These are phyloP conservation scores for Drosophila siamana DNA, from an alignment of 2,888 invertebrate species.

Conservation along the genomic window DNA sequence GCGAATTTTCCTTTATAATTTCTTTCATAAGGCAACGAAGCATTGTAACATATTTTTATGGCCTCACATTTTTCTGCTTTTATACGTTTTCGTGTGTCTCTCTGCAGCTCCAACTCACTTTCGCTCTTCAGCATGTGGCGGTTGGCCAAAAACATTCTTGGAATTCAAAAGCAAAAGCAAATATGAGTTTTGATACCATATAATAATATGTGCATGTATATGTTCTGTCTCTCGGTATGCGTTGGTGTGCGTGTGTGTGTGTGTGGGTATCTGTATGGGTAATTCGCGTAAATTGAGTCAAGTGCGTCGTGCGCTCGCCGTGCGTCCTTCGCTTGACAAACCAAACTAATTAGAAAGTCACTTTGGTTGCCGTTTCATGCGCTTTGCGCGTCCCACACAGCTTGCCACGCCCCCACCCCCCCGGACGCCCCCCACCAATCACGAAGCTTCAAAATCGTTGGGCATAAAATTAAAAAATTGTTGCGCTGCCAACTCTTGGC, in stretches of 20 bases:
- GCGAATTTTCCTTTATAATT: constrained; percentile 68
- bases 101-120: not conserved
- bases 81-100: constrained; percentile 52
- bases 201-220: constrained; percentile 7
- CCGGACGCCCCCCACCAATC: not conserved
- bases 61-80: constrained; percentile 67
- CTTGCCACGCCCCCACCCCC: too few relatives aligned
- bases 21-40: constrained; percentile 72
- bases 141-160: constrained; percentile 62
- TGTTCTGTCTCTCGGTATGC: constrained; percentile 8
- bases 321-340: constrained; percentile 60
- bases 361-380: constrained; percentile 66
- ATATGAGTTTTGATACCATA: constrained; percentile 72
- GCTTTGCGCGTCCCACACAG: constrained; percentile 8
- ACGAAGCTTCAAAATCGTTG: constrained; percentile 55
- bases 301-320: constrained; percentile 64
- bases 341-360: constrained; percentile 81
- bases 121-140: not conserved
- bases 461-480: constrained; percentile 77
- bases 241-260: constrained; percentile 19
- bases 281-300: constrained; percentile 71
- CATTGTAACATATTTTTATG: constrained; percentile 80
- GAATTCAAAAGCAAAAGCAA: constrained; percentile 72
- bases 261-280: constrained; percentile 28
- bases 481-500: constrained; percentile 45